Percentiles rank a stretch among this genome's conserved stretches.
These are phyloP conservation scores for Argopecten irradians DNA, from an alignment of 1,140 invertebrate species.

Conservation along the genomic window DNA sequence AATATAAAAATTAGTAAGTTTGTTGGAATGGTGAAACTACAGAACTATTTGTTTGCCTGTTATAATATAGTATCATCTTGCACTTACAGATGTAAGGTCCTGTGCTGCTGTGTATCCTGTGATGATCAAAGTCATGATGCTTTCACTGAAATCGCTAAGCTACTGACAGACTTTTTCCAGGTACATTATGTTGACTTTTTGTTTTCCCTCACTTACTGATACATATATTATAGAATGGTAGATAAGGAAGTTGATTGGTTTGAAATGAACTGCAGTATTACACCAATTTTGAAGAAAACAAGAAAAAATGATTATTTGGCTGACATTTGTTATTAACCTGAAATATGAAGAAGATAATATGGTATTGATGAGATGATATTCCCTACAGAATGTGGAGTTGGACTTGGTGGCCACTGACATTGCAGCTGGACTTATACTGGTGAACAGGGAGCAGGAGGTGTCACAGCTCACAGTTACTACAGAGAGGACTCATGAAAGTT, in stretches of 20 bases:
- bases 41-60: background rate
- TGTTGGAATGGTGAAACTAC: background rate
- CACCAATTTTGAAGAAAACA: no score
- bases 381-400: conserved; percentile 82
- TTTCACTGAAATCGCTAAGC: conserved; percentile 87
- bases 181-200: conserved; percentile 60
- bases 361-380: no score
- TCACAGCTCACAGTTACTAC: conserved; percentile 69
- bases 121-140: conserved; percentile 89
- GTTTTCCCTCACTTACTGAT: no score
- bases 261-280: background rate
- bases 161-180: conserved; percentile 70
- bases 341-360: no score
- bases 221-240: background rate
- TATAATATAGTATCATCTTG: background rate
- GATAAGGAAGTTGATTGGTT: background rate
- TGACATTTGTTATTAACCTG: conserved; percentile 82
- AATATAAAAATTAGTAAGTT: no score
- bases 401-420: conserved; percentile 93
- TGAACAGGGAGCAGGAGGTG: conserved; percentile 80
- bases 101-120: conserved; percentile 85
- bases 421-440: conserved; percentile 89
- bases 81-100: conserved; percentile 77
- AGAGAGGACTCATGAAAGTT: background rate
- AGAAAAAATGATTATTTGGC: no score